Evolutionary conservation across 2,888 invertebrate species (phyloP).

Genomic region (Epirrita christyi): DNA sequence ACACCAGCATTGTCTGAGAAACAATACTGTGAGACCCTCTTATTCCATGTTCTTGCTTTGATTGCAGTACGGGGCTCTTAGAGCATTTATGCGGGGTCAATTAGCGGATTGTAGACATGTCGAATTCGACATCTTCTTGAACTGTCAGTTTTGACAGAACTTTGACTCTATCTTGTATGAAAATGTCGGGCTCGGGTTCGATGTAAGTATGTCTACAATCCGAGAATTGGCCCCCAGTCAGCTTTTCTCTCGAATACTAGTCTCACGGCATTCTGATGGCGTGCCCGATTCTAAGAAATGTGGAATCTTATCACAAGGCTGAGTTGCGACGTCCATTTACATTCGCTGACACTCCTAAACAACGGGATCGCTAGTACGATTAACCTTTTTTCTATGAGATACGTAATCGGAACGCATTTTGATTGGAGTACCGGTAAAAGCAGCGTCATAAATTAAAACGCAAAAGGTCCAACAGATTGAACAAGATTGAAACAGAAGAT

Average conservation of each 20-base stretch:
- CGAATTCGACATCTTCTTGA: too few relatives aligned
- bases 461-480: neutral
- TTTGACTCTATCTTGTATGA: too few relatives aligned
- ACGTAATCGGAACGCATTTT: neutral
- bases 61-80: too few relatives aligned
- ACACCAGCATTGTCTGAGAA: too few relatives aligned
- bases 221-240: neutral
- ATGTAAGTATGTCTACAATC: too few relatives aligned
- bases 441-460: neutral
- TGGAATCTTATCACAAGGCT: constrained; percentile 26
- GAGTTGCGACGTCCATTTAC: constrained; percentile 17
- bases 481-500: neutral
- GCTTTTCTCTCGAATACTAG: constrained; percentile 18
- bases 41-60: too few relatives aligned
- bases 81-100: too few relatives aligned
- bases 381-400: constrained; percentile 2
- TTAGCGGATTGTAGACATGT: too few relatives aligned
- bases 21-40: too few relatives aligned
- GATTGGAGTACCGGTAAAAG: constrained; percentile 1
- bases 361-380: constrained; percentile 11
- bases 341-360: constrained; percentile 22
- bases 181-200: too few relatives aligned
- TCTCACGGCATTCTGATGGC: constrained; percentile 31
- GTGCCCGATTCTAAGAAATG: constrained; percentile 27
- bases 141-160: too few relatives aligned